These are phyloP conservation scores for Marmota monax DNA, from an alignment of 2,113 vertebrate species.

Conservation along the genomic window DNA sequence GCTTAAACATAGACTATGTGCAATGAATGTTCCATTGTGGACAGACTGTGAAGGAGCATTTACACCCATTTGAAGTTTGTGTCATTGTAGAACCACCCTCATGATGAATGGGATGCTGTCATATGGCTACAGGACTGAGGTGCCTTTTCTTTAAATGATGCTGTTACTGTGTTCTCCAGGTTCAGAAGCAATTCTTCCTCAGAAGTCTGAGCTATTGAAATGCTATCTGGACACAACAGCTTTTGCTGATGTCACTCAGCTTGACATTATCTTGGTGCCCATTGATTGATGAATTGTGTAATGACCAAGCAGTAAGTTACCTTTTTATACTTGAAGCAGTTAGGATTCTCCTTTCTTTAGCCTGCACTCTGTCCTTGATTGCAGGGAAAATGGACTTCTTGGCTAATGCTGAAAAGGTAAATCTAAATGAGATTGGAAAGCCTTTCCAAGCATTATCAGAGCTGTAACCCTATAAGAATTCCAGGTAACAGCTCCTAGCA, in stretches of 20 bases:
- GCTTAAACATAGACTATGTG: fast-evolving
- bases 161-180: neutral
- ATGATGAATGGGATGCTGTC: neutral
- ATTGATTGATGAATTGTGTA: fast-evolving
- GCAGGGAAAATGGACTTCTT: neutral
- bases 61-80: neutral
- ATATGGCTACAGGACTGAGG: neutral
- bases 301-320: neutral
- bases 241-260: neutral
- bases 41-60: neutral
- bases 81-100: neutral
- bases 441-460: neutral
- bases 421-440: neutral
- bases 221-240: neutral
- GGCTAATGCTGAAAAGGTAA: neutral
- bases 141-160: neutral
- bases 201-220: neutral
- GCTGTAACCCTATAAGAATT: neutral
- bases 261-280: neutral
- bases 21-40: neutral
- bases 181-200: neutral
- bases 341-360: neutral
- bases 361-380: neutral
- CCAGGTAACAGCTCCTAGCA: neutral
- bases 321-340: neutral